Evolutionary conservation across 2,797 vertebrate species (phyloP).

Genomic region (Esox masquinongy): DNA sequence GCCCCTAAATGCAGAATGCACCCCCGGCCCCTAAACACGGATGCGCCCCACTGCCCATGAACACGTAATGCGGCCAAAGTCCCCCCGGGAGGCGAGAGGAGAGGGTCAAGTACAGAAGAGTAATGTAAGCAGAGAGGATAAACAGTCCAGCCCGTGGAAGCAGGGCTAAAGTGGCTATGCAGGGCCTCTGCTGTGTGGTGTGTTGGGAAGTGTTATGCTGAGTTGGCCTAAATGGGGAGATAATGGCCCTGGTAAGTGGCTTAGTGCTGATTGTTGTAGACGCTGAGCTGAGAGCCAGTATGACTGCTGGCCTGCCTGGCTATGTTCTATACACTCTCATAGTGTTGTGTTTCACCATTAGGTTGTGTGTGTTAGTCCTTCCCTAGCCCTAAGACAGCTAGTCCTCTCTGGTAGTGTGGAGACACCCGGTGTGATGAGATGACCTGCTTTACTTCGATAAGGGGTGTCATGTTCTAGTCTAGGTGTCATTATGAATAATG

Average conservation of each 20-base stretch:
- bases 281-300: not conserved
- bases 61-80: not conserved
- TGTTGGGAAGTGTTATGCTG: conserved; percentile 67
- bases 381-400: conserved; percentile 13
- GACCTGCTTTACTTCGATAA: conserved; percentile 25
- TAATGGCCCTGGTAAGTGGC: conserved; percentile 77
- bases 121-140: conserved; percentile 37
- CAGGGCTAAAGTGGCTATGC: conserved; percentile 53
- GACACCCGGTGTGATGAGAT: conserved; percentile 4
- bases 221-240: conserved; percentile 63
- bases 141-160: conserved; percentile 45
- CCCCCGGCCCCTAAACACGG: not conserved
- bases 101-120: conserved; percentile 6
- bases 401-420: conserved; percentile 24
- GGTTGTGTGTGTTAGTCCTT: conserved; percentile 9
- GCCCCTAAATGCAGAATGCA: too few relatives aligned
- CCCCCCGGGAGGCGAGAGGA: not conserved
- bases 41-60: not conserved
- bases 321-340: conserved; percentile 30
- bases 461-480: conserved; percentile 34
- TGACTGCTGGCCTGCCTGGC: conserved; percentile 30
- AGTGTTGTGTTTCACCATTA: conserved; percentile 44
- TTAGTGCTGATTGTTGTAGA: conserved; percentile 67
- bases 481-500: conserved; percentile 27
- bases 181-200: not conserved